These are phyloP conservation scores for Caretta caretta DNA, from an alignment of 2,113 vertebrate genomes.

Conservation along the genomic window DNA sequence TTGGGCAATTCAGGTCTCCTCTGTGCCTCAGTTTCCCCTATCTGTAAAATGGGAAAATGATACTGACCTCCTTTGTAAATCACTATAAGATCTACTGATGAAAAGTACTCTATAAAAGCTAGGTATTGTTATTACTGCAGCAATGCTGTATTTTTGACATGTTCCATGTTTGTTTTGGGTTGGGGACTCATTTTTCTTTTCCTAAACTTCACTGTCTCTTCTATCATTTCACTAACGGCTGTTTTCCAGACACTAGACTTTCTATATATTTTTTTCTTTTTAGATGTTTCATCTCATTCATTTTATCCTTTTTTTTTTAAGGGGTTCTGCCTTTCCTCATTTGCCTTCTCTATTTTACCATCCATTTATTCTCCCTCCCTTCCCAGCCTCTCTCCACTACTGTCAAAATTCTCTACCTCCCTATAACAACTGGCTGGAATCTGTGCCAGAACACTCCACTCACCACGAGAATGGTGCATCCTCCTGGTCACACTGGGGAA, in stretches of 20 bases:
- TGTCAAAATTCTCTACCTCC: not conserved
- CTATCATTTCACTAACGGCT: not conserved
- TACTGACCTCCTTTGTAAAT: not conserved
- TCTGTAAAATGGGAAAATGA: rapidly evolving
- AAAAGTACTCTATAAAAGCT: not conserved
- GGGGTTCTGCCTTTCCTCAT: not conserved
- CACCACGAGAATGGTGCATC: too few species aligned
- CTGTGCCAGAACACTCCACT: too few species aligned
- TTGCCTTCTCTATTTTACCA: not conserved
- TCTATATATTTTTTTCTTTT: not conserved
- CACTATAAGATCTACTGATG: not conserved
- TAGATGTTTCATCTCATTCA: not conserved
- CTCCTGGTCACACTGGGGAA: too few species aligned
- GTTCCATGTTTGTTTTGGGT: not conserved
- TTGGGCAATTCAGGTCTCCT: not conserved
- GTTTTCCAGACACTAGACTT: not conserved
- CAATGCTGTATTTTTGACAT: not conserved
- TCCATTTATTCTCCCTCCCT: not conserved
- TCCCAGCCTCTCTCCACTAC: not conserved
- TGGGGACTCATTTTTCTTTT: not conserved
- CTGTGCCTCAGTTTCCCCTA: not conserved
- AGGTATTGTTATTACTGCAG: not conserved
- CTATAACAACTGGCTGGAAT: not conserved
- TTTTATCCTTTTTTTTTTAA: not conserved
- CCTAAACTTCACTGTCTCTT: not conserved